Evolutionary conservation across 2,113 vertebrate species (phyloP).

Genomic region (Pterocles orientalis): DNA sequence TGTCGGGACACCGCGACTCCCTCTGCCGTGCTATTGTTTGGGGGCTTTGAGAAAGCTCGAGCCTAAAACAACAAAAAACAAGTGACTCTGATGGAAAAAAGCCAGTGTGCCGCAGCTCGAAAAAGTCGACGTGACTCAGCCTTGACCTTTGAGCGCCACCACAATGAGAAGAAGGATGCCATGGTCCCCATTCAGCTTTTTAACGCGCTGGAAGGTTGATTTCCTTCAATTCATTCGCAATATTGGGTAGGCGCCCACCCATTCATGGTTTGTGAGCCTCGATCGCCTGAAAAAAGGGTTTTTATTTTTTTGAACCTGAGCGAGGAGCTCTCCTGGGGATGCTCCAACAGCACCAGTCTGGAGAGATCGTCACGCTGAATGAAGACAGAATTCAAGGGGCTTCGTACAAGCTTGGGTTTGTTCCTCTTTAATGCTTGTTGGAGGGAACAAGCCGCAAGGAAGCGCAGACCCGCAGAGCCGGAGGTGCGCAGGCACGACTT

Average conservation of each 20-base stretch:
- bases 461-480: rapidly evolving
- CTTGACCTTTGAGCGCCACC: background rate
- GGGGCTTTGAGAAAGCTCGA: background rate
- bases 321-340: background rate
- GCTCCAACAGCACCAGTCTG: background rate
- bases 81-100: background rate
- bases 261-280: rapidly evolving
- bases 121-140: background rate
- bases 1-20: background rate
- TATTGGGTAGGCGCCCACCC: background rate
- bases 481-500: background rate
- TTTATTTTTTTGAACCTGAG: background rate
- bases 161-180: background rate
- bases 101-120: background rate
- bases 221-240: background rate
- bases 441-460: background rate
- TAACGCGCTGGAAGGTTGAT: background rate
- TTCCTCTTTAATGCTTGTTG: rapidly evolving
- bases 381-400: background rate
- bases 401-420: background rate
- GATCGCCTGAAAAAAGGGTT: background rate
- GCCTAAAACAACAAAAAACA: background rate
- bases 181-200: background rate
- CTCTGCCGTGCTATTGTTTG: background rate
- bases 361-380: rapidly evolving